phyloP scores from a whole-genome alignment of 2,888 invertebrate genomes.

The Diarsia rubi region DNA sequence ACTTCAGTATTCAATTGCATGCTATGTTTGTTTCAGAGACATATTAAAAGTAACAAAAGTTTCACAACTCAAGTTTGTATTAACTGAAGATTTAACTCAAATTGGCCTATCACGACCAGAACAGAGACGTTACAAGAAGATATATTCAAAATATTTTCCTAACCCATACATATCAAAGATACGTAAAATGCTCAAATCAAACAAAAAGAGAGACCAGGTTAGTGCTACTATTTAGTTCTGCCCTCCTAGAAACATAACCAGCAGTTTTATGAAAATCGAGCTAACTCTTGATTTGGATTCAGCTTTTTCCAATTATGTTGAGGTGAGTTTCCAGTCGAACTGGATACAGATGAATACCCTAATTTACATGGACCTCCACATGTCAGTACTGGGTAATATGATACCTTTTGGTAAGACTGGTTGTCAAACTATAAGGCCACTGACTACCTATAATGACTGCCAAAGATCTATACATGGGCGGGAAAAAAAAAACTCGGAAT shows the following conservation, averaged over 20 bases:
- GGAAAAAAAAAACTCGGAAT: too few species aligned
- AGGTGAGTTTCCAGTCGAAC: too few species aligned
- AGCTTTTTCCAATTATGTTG: too few species aligned
- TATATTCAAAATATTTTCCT: slow-evolving; percentile 98
- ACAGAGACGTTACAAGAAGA: slow-evolving; percentile 97
- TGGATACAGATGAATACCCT: too few species aligned
- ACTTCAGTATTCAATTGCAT: slow-evolving; percentile 16
- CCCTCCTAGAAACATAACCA: background rate
- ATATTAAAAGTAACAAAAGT: slow-evolving; percentile 97
- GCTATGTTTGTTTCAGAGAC: slow-evolving; percentile 91
- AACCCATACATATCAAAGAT: slow-evolving; percentile 98
- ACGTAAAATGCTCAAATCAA: slow-evolving; percentile 94
- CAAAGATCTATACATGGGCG: too few species aligned
- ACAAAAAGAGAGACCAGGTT: slow-evolving; percentile 90
- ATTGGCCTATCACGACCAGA: slow-evolving; percentile 99
- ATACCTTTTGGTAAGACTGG: too few species aligned
- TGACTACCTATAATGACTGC: too few species aligned
- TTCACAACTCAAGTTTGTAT: slow-evolving; percentile 98
- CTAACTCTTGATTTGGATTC: background rate
- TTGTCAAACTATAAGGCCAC: too few species aligned
- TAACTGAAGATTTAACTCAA: slow-evolving; percentile 97
- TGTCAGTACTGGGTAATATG: too few species aligned
- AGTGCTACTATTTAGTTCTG: slow-evolving; percentile 66
- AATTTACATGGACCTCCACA: too few species aligned
- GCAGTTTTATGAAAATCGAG: background rate